Base-by-base conservation (phyloP, 2,797 vertebrate species). In the Acrossocheilus fasciatus region DNA sequence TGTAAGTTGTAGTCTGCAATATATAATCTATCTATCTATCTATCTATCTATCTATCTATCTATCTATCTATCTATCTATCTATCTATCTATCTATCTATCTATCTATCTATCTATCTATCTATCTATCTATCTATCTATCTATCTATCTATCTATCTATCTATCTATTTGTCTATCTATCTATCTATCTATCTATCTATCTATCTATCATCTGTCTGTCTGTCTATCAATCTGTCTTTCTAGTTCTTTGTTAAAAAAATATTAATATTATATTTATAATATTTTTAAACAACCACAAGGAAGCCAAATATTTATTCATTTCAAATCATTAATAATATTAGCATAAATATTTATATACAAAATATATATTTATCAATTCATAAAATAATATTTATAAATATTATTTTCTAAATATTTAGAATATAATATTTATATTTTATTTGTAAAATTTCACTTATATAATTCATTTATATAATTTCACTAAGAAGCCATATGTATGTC, bases 1-100 rank as follows among this genome's bases (percentile, higher is more conserved):
- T 97, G 97, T 98, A 91, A 86, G 82, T 43, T 11, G 4, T 8
- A 59, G 23, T 59, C 57, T 59, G 23, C 57, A n/a, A 59, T 59
- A n/a, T 23, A 59, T 59, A 11, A 59, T 54, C 2, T 8, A 23
- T 66, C 9, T 50, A 2, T 79, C n/a, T 12, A 0, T 45, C 45
- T 12, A 0, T 47, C 9, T 11, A 59, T 54, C 2, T 8, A 23
- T 66, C 9, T 50, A 2, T 79, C n/a, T 12, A 0, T 45, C 45
- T 12, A 0, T 47, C 43, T 41, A 1, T 41, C 41, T 41, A 2
- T 41, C 41, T 45, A 2, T 45, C 43, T 45, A 0, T 45, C 45
- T 12, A 1, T 47, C 45, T 47, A 2, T 47, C 11, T 47, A 2
- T 47, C 45, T 7, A 6, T 41, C 39, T 7, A 14, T 62, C 59